phyloP scores from a whole-genome alignment of 2,888 invertebrate genomes.

The Synergus itoensis region DNA sequence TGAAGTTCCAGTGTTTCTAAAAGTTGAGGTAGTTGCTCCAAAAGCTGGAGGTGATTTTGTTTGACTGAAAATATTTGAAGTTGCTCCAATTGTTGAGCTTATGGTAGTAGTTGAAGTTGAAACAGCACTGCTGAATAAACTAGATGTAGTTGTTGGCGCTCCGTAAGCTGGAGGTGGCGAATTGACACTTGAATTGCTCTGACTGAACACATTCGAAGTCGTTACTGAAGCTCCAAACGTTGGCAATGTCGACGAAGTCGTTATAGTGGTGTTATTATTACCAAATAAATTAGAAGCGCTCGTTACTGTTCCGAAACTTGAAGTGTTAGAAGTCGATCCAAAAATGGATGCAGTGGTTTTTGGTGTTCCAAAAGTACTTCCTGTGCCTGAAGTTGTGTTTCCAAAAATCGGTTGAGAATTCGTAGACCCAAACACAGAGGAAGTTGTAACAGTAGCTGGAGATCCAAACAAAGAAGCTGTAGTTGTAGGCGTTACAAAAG shows the following conservation, averaged over 20 bases:
- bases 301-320: conserved; percentile 45
- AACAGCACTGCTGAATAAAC: conserved; percentile 36
- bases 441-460: conserved; percentile 43
- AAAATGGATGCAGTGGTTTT: conserved; percentile 55
- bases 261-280: conserved; percentile 3
- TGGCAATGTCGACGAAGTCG: neutral
- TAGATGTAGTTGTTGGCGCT: conserved; percentile 43
- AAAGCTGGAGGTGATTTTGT: conserved; percentile 43
- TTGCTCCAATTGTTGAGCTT: conserved; percentile 45
- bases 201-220: conserved; percentile 29
- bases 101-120: conserved; percentile 29
- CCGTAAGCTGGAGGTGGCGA: conserved; percentile 47
- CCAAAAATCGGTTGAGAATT: conserved; percentile 50
- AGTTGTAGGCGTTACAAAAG: conserved; percentile 51
- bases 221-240: neutral
- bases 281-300: conserved; percentile 41
- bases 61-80: conserved; percentile 44
- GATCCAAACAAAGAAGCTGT: conserved; percentile 53
- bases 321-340: conserved; percentile 46
- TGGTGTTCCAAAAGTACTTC: conserved; percentile 57
- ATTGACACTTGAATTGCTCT: neutral
- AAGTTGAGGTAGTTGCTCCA: conserved; percentile 41
- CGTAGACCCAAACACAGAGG: conserved; percentile 55
- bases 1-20: neutral
- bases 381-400: conserved; percentile 27